These are phyloP conservation scores for Pollenia labialis DNA, from an alignment of 2,888 invertebrate genomes.

Conservation along the genomic window DNA sequence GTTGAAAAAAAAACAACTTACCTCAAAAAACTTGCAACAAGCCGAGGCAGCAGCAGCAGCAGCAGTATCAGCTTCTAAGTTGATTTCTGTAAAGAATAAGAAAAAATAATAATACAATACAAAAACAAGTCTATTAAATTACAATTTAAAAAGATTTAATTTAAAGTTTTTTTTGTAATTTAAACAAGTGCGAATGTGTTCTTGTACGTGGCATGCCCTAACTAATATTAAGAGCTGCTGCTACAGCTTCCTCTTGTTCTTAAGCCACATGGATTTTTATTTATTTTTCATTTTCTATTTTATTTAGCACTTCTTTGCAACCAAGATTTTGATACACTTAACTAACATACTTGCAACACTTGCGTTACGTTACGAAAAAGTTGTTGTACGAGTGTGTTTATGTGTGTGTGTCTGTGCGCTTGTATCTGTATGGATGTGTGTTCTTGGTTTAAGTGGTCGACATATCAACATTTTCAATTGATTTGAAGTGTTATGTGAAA, in stretches of 20 bases:
- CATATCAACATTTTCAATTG: constrained; percentile 73
- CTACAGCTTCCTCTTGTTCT: constrained; percentile 34
- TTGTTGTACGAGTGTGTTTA: constrained; percentile 31
- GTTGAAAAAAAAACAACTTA: constrained; percentile 34
- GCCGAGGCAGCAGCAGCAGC: background rate
- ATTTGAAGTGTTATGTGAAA: constrained; percentile 73
- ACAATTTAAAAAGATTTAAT: constrained; percentile 49
- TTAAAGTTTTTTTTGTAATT: constrained; percentile 48
- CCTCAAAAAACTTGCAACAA: constrained; percentile 42
- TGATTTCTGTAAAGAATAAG: constrained; percentile 32
- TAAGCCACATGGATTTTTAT: constrained; percentile 16
- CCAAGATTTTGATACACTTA: constrained; percentile 72
- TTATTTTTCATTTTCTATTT: constrained; percentile 24
- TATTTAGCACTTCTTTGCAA: constrained; percentile 41
- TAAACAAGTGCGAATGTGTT: constrained; percentile 1
- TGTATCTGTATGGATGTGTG: background rate
- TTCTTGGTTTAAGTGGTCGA: constrained; percentile 67
- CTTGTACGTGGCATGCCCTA: constrained; percentile 29
- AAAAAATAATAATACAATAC: constrained; percentile 3
- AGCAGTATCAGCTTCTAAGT: background rate
- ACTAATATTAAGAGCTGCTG: constrained; percentile 64
- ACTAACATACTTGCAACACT: constrained; percentile 73
- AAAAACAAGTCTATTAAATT: constrained; percentile 46
- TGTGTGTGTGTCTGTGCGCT: background rate
- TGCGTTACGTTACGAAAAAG: constrained; percentile 65